Evolutionary conservation across 2,888 invertebrate species (phyloP), one percentile per base, ranked within the genome.

Genomic region (Chrysolina americana): DNA sequence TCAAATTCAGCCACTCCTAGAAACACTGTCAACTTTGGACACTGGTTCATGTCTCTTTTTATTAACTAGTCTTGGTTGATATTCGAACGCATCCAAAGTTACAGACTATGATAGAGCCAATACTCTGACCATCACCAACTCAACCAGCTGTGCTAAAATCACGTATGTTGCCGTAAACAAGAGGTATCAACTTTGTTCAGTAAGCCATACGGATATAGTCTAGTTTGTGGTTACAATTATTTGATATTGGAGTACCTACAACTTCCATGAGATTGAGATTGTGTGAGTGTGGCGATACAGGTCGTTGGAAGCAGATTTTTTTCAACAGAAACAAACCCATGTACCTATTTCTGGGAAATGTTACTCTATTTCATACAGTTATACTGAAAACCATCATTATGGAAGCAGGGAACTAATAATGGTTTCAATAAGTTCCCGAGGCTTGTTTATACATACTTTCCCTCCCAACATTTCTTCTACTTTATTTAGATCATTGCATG

Each of bases 111-210:
- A 59, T 28, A 15, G 59, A n/a, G 17, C 36, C 59, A 19, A 50
- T 50, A 47, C 9, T 50, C 9, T 3, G 17, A 36, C 59, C 36
- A 28, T 59, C 59, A 59, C 28, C 10, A 36, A 41, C 68, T 48
- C 65, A 76, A 73, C 75, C 73, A 76, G 62, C 66, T 73, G 73
- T 76, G 44, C 70, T 23, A 15, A 41, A 75, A 75, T 75, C 71
- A 71, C 71, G 75, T 69, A 71, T 71, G 66, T 66, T 65, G 69
- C 70, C 72, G 73, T 75, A 75, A 75, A 75, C 75, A 69, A 63
- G 69, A 71, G 68, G 68, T 65, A 75, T 75, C 68, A 75, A 75
- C 68, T 75, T 71, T 71, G 71, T 75, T 74, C 56, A 68, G 56
- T 65, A 41, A 36, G 50, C 59, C 36, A 59, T 59, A 66, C 66